Percentiles rank a stretch among this genome's conserved stretches.
Conservation (phyloP, 2,113 vertebrate genomes). For the Circaetus gallicus region DNA sequence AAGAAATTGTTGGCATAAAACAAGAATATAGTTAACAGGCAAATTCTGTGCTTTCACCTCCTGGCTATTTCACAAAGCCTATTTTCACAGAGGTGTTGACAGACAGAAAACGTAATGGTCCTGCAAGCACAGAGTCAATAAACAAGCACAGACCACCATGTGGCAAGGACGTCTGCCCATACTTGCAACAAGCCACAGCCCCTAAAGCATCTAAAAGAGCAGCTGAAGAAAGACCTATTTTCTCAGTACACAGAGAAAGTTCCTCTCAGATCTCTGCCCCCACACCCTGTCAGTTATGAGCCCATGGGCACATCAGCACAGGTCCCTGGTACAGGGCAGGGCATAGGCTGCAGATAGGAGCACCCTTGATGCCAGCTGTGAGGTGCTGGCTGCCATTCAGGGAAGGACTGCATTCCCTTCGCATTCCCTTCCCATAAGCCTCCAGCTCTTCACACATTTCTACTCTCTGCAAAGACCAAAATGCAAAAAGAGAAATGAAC, state of each 20-base stretch:
- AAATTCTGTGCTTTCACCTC: neutral
- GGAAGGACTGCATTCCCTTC: neutral
- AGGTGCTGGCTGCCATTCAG: neutral
- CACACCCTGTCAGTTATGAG: neutral
- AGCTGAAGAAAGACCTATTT: neutral
- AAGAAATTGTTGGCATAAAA: neutral
- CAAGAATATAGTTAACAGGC: neutral
- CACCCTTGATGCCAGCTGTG: neutral
- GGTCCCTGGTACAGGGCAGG: neutral
- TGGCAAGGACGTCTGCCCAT: neutral
- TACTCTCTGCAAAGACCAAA: neutral
- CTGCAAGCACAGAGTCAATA: neutral
- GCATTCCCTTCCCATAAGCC: neutral
- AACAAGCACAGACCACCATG: neutral
- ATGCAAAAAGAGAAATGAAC: neutral
- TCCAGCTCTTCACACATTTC: neutral
- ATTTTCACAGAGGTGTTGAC: neutral
- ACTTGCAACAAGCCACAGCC: neutral
- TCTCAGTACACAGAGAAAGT: neutral
- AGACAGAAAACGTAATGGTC: neutral
- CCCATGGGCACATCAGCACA: neutral
- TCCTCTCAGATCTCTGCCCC: neutral
- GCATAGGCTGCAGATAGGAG: neutral
- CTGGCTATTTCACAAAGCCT: neutral
- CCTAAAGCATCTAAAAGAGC: neutral